Base-by-base conservation (phyloP, 2,797 vertebrate species). In the Sebastes hubbsi region DNA sequence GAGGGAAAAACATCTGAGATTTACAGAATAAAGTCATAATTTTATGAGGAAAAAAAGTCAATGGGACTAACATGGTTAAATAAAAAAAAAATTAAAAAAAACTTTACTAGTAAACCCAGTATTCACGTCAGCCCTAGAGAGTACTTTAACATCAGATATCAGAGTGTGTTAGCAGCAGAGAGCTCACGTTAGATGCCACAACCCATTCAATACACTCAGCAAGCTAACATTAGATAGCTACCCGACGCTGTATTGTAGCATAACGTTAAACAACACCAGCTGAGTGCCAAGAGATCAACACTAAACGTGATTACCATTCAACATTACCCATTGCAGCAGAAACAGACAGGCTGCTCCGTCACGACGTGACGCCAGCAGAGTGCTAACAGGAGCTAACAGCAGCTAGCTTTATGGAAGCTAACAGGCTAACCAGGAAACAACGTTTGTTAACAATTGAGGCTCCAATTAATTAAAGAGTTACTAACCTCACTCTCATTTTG, bases 401-500 rank as follows among this genome's bases (percentile, higher is more conserved):
- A 61, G 8, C 16, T 73, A 72, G 73, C 70, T 56, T 65, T 8
- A 72, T 62, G 20, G 60, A 3, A 58, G 56, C 38, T 60, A 68
- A 20, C 58, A 30, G n/a, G 24, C 66, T 70, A 72, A 79, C 54
- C 32, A 64, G 67, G 68, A 82, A 72, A 42, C 49, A 14, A 0
- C 38, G 20, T 38, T 32, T 8, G 13, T 64, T 36, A 24, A 54
- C 20, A 62, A 10, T 20, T 34, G 1, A 25, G 16, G 3, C 2
- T 20, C 2, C 1, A 14, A 20, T 25, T 22, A 16, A 8, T 25
- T 8, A 20, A 24, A 1, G 1, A 4, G 8, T 30, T 72, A 89
- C 89, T 82, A 64, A 96, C 96, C 96, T 96, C 55, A 90, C 91
- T 91, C 96, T 92, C 96, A 96, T 96, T 14, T 75, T 91, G 52